These are phyloP conservation scores for Cladorhizidae sp. DNA, from an alignment of 37 sponge, comb jelly and placozoan species.

Conservation along the genomic window DNA sequence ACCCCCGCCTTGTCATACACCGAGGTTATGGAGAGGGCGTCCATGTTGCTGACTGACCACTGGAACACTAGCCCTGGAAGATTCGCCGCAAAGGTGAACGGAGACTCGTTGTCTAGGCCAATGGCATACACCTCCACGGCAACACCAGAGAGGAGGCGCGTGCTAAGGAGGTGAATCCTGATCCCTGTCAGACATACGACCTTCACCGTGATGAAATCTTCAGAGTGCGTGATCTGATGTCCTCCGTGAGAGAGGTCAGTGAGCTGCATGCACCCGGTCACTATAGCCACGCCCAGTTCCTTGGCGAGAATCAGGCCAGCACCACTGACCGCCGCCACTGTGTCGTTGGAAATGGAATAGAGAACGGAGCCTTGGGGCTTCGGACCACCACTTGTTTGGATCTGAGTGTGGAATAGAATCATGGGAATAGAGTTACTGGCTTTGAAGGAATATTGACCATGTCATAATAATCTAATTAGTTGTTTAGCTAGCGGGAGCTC, in stretches of 20 bases:
- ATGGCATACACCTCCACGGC: conserved; percentile 59
- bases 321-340: conserved; percentile 66
- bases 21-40: conserved; percentile 67
- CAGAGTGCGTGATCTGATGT: conserved; percentile 32
- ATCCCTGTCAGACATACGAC: conserved; percentile 83
- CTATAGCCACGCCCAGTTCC: conserved; percentile 47
- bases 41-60: conserved; percentile 84
- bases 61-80: conserved; percentile 64
- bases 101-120: conserved; percentile 77
- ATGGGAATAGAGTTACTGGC: not conserved
- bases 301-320: conserved; percentile 65
- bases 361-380: conserved; percentile 41
- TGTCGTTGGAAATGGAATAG: conserved; percentile 52
- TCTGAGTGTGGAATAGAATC: conserved; percentile 29
- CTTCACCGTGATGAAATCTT: conserved; percentile 66
- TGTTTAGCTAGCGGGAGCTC: not conserved
- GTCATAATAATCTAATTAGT: not conserved
- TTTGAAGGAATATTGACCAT: not conserved
- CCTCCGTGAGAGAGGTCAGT: conserved; percentile 36
- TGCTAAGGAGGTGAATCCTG: conserved; percentile 69
- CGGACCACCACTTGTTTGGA: conserved; percentile 76
- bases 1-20: conserved; percentile 79
- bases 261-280: conserved; percentile 54
- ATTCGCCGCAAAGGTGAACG: conserved; percentile 71
- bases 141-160: conserved; percentile 69